These are phyloP conservation scores for Leucozona laternaria DNA, from an alignment of 2,888 invertebrate genomes.

Conservation along the genomic window DNA sequence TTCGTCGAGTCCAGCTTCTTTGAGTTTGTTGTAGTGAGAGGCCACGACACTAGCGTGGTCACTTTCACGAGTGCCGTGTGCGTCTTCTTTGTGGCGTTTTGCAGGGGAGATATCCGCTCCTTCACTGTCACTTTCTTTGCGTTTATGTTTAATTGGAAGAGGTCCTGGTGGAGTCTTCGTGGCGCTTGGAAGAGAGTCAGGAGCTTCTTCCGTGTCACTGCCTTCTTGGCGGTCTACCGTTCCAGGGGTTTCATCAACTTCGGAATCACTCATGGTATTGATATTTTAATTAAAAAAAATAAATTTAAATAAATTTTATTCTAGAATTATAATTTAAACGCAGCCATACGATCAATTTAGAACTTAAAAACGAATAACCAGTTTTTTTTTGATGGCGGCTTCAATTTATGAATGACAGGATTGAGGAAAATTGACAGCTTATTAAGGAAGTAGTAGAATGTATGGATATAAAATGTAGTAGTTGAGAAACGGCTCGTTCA, in stretches of 20 bases:
- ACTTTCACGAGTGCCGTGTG: constrained; percentile 17
- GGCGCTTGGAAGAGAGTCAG: neutral
- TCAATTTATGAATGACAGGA: too few relatives aligned
- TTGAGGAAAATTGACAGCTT: neutral
- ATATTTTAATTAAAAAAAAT: neutral
- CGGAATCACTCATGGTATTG: neutral
- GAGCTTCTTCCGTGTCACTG: neutral
- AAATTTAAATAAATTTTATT: neutral
- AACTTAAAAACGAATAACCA: neutral
- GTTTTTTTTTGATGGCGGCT: neutral
- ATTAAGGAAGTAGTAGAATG: neutral
- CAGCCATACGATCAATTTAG: neutral
- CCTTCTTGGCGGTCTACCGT: neutral
- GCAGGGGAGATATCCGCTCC: neutral
- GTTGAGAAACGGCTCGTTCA: neutral
- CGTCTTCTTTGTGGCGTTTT: neutral
- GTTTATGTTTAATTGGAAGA: too few relatives aligned
- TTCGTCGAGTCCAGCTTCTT: constrained; percentile 91
- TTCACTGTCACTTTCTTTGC: constrained; percentile 25
- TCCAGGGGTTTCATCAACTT: neutral
- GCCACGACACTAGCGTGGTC: constrained; percentile 87
- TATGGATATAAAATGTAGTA: neutral
- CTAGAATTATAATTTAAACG: neutral
- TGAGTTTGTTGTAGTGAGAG: constrained; percentile 95
- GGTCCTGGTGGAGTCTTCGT: neutral